Base-by-base conservation (phyloP, 2,113 vertebrate genomes). In the Symphodus melops region DNA sequence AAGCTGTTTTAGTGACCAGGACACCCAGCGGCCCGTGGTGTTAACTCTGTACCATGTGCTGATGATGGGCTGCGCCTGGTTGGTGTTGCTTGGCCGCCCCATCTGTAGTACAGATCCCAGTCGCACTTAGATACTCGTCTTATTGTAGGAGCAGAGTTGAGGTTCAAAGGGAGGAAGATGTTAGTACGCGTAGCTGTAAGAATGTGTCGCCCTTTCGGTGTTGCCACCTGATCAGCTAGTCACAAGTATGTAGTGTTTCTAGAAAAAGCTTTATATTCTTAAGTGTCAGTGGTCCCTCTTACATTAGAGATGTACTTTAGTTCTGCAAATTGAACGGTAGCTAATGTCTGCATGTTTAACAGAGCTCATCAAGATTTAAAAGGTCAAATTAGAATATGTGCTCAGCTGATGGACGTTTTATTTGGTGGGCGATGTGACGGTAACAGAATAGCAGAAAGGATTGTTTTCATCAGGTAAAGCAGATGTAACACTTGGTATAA, bases 51-150 rank as follows among this genome's bases (percentile, higher is more conserved):
- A 68, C 75, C 91, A 69, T 91, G 91, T 91, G 91, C 97, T 96
- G 68, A 98, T 99, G 89, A 99, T 97, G 68, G 97, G 96, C 81
- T 99, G 97, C 1, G 97, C 96, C 94, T 99, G 97, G 66, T 96
- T 97, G 49, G 97, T 99, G 90, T 98, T 98, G 90, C 96, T 97
- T 86, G 97, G 97, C 86, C 96, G 94, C 89, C 97, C 96, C 71
- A 97, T 96, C 97, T 99, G 91, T 87, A 86, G 93, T 91, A 94
- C 94, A 94, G 88, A 94, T 92, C 86, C 82, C 79, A 78, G 76
- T 91, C 75, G 81, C 75, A 72, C 57, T 64, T 75, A 69, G 57
- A 77, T 66, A 14, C 28, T 79, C 74, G 84, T 75, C 60, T 79
- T 25, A 52, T 20, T 14, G 52, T 74, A 55, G 56, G 62, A 82